These are phyloP conservation scores for Zele albiditarsus DNA, from an alignment of 2,888 invertebrate genomes.

Conservation along the genomic window DNA sequence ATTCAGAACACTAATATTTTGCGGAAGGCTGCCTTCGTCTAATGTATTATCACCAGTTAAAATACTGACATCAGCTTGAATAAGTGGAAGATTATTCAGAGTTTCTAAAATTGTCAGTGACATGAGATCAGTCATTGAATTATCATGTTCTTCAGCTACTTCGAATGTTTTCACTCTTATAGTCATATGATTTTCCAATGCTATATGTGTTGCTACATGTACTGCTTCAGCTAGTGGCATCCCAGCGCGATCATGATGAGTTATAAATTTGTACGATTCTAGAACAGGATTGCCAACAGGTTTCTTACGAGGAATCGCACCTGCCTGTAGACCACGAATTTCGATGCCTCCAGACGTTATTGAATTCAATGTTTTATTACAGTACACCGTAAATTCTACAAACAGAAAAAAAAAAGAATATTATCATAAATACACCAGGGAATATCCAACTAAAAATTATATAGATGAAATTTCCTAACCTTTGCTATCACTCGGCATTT, in stretches of 20 bases:
- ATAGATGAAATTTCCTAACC: conserved; percentile 53
- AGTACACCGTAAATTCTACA: conserved; percentile 70
- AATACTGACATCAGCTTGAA: conserved; percentile 80
- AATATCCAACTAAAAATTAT: too few relatives aligned
- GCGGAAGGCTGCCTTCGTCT: conserved; percentile 73
- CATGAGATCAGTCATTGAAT: conserved; percentile 67
- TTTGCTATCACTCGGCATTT: conserved; percentile 55
- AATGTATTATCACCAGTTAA: conserved; percentile 71
- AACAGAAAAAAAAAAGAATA: conserved; percentile 45
- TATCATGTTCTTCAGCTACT: conserved; percentile 60
- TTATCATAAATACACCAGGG: neutral
- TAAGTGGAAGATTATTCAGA: conserved; percentile 80
- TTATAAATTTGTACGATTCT: conserved; percentile 76
- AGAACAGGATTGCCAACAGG: conserved; percentile 74
- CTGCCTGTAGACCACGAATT: conserved; percentile 77
- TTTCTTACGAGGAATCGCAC: conserved; percentile 74
- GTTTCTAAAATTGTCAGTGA: conserved; percentile 76
- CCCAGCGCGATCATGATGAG: conserved; percentile 69
- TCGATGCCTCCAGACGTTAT: conserved; percentile 76
- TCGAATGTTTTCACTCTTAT: conserved; percentile 67
- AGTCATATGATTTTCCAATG: conserved; percentile 73
- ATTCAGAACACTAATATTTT: conserved; percentile 77
- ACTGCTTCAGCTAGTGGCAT: conserved; percentile 60
- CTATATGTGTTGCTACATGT: conserved; percentile 73
- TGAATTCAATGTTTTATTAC: conserved; percentile 69